A percentile compares a stretch with the other conserved stretches of the same genome.
Conservation (phyloP, 2,888 invertebrate species). For the Anoncus sp. region DNA sequence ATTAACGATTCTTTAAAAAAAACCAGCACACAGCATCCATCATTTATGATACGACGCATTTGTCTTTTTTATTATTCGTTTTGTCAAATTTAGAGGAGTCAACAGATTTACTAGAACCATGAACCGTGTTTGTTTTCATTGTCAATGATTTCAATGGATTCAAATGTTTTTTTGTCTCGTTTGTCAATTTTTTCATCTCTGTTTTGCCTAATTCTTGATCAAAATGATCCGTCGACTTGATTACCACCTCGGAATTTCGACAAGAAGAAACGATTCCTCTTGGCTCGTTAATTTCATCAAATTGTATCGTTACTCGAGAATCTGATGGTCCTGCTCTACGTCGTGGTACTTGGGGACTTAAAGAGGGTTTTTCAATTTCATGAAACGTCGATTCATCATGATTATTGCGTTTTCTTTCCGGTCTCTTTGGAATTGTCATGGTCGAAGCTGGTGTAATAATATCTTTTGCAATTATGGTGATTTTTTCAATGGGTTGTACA, state of each 20-base stretch:
- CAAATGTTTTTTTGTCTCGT: slow-evolving; percentile 42
- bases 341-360: too few species aligned
- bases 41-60: slow-evolving; percentile 76
- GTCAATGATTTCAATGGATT: slow-evolving; percentile 53
- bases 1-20: slow-evolving; percentile 28
- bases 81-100: slow-evolving; percentile 69
- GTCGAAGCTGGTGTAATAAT: slow-evolving; percentile 57
- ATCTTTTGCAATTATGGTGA: slow-evolving; percentile 70
- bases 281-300: too few species aligned
- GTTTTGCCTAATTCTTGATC: slow-evolving; percentile 2
- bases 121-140: slow-evolving; percentile 65
- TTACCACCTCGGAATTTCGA: too few species aligned
- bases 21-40: slow-evolving; percentile 52
- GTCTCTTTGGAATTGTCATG: slow-evolving; percentile 69
- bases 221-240: slow-evolving; percentile 18
- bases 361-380: too few species aligned
- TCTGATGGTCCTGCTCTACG: too few species aligned
- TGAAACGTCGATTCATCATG: slow-evolving; percentile 58
- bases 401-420: slow-evolving; percentile 70
- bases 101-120: slow-evolving; percentile 72
- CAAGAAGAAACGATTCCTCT: too few species aligned
- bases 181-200: not conserved
- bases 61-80: slow-evolving; percentile 74
- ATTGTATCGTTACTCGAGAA: slow-evolving; percentile 45
- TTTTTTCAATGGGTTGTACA: slow-evolving; percentile 62